Percentiles rank a stretch among this genome's conserved stretches.
phyloP scores from a whole-genome alignment of 2,888 invertebrate species.

The Neoitamus cyanurus region DNA sequence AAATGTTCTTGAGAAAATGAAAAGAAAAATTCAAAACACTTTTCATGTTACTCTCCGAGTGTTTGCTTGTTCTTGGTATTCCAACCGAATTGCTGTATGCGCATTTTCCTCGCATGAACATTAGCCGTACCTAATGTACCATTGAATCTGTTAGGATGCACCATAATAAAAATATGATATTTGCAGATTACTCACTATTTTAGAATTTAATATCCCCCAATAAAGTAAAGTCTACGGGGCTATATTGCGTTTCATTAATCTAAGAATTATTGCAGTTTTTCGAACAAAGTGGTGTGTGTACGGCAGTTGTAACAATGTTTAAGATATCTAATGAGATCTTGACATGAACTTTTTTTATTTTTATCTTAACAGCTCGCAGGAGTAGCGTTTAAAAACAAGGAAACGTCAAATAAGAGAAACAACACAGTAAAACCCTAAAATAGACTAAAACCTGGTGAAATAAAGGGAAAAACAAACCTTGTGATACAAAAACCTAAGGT shows the following conservation, averaged over 20 bases:
- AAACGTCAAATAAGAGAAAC: background rate
- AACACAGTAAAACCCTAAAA: slow-evolving; percentile 38
- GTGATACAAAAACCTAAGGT: background rate
- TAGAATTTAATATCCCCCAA: background rate
- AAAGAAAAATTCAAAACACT: slow-evolving; percentile 23
- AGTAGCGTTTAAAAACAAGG: background rate
- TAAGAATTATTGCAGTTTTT: no score
- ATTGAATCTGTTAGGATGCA: background rate
- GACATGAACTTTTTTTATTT: slow-evolving; percentile 30
- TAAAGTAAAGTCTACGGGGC: no score
- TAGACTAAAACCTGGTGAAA: slow-evolving; percentile 41
- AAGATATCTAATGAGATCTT: slow-evolving; percentile 4
- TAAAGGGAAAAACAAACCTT: slow-evolving; percentile 1
- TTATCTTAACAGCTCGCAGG: background rate
- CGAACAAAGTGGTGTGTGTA: background rate
- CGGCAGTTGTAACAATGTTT: background rate
- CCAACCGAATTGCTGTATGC: background rate
- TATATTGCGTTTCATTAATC: no score
- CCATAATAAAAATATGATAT: slow-evolving; percentile 6
- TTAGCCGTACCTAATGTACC: background rate
- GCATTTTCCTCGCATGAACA: background rate
- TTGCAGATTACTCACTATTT: background rate
- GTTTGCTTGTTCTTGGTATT: slow-evolving; percentile 9
- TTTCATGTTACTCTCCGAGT: background rate
- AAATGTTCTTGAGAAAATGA: slow-evolving; percentile 5